Evolutionary conservation across 2,888 invertebrate genomes (phyloP).

Genomic region (Eudasyphora cyanicolor): DNA sequence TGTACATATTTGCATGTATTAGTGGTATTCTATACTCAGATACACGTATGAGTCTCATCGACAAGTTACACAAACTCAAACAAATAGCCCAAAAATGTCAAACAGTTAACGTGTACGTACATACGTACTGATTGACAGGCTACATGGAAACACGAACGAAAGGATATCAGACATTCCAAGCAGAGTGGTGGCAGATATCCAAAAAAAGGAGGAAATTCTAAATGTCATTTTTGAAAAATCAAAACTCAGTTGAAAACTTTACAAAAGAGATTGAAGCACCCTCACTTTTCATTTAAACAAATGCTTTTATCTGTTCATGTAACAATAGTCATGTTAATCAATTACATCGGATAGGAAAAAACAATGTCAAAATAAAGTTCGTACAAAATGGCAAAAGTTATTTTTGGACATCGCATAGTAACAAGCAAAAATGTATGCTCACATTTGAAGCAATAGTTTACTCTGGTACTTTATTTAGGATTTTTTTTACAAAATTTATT

Average conservation of each 20-base stretch:
- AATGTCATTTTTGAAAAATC: no score
- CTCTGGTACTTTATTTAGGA: no score
- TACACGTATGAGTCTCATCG: conserved; percentile 22
- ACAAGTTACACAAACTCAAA: neutral
- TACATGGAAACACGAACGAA: neutral
- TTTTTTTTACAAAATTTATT: no score
- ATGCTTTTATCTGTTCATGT: no score
- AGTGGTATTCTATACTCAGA: neutral
- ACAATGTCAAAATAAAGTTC: neutral
- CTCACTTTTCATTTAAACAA: neutral
- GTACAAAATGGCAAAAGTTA: neutral
- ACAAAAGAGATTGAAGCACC: no score
- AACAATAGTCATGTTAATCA: neutral
- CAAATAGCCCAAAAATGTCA: conserved; percentile 14
- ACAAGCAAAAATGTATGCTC: no score
- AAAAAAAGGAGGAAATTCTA: no score
- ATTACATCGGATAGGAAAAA: neutral
- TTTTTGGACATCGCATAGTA: neutral
- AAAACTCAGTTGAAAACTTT: neutral
- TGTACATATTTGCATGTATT: neutral
- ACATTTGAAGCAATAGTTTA: no score
- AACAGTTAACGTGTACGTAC: conserved; percentile 4
- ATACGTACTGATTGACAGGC: no score
- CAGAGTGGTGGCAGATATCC: no score
- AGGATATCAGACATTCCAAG: neutral